Conservation (phyloP, 2,888 invertebrate species). For the Eucriotettix oculatus region DNA sequence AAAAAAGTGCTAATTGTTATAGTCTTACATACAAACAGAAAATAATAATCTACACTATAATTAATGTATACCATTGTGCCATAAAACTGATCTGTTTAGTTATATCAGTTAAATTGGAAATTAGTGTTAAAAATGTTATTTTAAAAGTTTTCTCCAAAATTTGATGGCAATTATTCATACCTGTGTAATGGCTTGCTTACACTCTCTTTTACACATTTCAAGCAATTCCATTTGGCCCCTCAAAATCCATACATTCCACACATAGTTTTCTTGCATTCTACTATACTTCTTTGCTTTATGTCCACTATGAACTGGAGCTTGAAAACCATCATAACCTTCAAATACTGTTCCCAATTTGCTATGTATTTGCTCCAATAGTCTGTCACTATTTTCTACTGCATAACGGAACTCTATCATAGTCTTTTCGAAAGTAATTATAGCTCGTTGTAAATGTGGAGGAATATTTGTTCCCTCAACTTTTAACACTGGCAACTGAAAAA, state of each 20-base stretch:
- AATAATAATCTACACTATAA: no score
- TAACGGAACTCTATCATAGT: conserved; percentile 14
- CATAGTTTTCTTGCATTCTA: conserved; percentile 31
- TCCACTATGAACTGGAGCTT: conserved; percentile 25
- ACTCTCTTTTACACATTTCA: conserved; percentile 29
- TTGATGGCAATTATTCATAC: conserved; percentile 17
- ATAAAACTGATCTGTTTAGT: no score
- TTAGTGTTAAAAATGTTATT: no score
- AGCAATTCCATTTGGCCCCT: conserved; percentile 34
- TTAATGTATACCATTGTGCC: no score
- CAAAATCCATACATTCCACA: conserved; percentile 35
- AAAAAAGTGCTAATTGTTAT: no score
- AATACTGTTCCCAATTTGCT: conserved; percentile 9
- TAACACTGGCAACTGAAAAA: conserved; percentile 15
- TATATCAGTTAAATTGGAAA: no score
- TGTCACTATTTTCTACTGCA: conserved; percentile 14
- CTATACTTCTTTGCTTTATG: conserved; percentile 30
- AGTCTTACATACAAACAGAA: no score
- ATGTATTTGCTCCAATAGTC: conserved; percentile 15
- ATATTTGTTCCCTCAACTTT: conserved; percentile 13
- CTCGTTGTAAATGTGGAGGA: conserved; percentile 14
- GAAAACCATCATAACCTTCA: conserved; percentile 21
- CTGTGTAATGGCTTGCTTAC: conserved; percentile 31
- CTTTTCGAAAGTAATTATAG: conserved; percentile 13
- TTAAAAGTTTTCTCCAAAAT: no score